Evolutionary conservation across 2,113 vertebrate genomes (phyloP).

Genomic region (Cebidichthys violaceus): DNA sequence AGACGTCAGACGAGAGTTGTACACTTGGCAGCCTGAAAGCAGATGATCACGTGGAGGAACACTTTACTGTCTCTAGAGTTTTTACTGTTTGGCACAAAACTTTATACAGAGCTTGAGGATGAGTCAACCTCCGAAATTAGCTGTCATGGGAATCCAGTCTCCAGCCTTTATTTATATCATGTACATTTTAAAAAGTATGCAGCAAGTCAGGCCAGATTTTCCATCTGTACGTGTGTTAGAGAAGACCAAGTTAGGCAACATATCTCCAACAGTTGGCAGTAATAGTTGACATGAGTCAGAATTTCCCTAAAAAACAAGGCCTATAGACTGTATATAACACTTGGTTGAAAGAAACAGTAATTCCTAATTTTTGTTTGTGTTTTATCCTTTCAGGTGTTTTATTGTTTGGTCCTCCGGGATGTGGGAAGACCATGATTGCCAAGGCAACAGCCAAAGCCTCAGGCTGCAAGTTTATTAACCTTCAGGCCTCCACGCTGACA

Average conservation of each 20-base stretch:
- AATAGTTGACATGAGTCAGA: too few species aligned
- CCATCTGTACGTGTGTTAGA: not conserved
- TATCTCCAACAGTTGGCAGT: not conserved
- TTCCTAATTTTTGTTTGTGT: not conserved
- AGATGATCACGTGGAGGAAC: constrained; percentile 20
- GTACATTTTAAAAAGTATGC: not conserved
- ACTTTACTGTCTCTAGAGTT: constrained; percentile 10
- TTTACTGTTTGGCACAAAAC: constrained; percentile 34
- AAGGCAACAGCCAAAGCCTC: constrained; percentile 86
- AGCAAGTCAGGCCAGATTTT: not conserved
- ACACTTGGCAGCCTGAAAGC: constrained; percentile 36
- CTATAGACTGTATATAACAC: not conserved
- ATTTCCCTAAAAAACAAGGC: not conserved
- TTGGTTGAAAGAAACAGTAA: not conserved
- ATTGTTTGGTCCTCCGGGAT: constrained; percentile 86
- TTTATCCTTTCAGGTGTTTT: constrained; percentile 80
- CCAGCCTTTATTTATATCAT: constrained; percentile 33
- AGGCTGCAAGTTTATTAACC: constrained; percentile 87
- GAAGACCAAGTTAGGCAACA: not conserved
- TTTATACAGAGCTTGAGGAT: constrained; percentile 17
- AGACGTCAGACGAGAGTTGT: constrained; percentile 26
- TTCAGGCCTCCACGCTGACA: constrained; percentile 85
- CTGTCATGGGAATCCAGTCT: constrained; percentile 36
- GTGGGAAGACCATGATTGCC: constrained; percentile 88
- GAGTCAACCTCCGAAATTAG: constrained; percentile 44